Evolutionary conservation across 2,888 invertebrate genomes (phyloP), one percentile per base, ranked within the genome.

Genomic region (Mellilla xanthometata): DNA sequence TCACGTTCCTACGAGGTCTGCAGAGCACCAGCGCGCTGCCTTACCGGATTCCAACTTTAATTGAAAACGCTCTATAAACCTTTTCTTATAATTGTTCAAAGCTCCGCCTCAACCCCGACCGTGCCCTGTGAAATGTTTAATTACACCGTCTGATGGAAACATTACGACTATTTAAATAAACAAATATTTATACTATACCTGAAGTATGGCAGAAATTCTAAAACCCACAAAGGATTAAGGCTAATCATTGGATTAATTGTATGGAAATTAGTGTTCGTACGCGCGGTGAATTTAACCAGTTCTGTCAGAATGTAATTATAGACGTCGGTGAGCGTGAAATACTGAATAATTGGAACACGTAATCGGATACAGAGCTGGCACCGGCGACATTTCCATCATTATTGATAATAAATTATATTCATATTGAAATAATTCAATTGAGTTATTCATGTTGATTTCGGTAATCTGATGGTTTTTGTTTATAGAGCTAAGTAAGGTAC

Each of bases 231-330:
- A 59, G 67, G 70, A 79, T 76, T 76, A 75, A 69, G 69, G 78
- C 79, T 83, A 85, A 85, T 86, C 75, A 85, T 79, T 77, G 69
- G 77, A 81, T 83, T 85, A 80, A 85, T 86, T 78, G 75, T 74
- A 81, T 79, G 79, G 75, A 79, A 83, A 84, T 85, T 83, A 74
- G 77, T 76, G 72, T 72, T 74, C 68, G 77, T 67, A 72, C 69
- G 68, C 57, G 76, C 55, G 68, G 72, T 75, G 77, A 80, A 82
- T 82, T 83, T 75, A 82, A 85, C 79, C 75, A 78, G 76, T 83
- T 78, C 76, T 74, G 81, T 80, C 81, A 74, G 74, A 81, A 81
- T 81, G 76, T 85, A 87, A 87, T 87, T 87, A 87, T 76, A 79
- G 78, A 79, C 65, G 69, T 76, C 82, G 76, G 81, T 81, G 77